phyloP scores from a whole-genome alignment of 2,888 invertebrate genomes.

The Tenthredo notha region DNA sequence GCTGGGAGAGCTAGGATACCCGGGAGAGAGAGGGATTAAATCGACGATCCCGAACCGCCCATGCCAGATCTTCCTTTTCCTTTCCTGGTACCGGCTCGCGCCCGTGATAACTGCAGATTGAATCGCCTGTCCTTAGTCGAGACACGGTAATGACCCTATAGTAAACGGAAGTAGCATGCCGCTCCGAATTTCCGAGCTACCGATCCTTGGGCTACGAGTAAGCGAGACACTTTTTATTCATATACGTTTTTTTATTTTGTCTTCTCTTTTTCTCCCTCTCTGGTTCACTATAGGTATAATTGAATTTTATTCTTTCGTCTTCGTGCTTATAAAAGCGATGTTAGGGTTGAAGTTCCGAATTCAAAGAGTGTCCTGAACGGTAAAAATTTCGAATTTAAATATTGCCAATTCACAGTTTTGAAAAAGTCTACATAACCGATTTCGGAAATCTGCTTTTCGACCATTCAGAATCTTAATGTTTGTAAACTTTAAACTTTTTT shows the following conservation, averaged over 20 bases:
- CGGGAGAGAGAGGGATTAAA: conserved; percentile 13
- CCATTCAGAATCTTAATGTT: too few species aligned
- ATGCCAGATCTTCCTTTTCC: conserved; percentile 16
- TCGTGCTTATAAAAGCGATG: not conserved
- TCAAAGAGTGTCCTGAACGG: too few species aligned
- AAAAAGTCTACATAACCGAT: too few species aligned
- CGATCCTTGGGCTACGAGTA: not conserved
- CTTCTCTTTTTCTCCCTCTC: not conserved
- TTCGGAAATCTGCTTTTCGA: too few species aligned
- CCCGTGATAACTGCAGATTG: conserved; percentile 60
- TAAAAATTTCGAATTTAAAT: too few species aligned
- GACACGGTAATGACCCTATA: conserved; percentile 57
- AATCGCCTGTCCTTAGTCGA: conserved; percentile 57
- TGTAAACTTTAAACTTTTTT: too few species aligned
- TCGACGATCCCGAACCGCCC: conserved; percentile 18
- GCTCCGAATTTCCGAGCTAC: conserved; percentile 35
- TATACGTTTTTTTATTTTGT: not conserved
- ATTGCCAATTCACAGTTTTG: too few species aligned
- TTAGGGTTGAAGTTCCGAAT: not conserved
- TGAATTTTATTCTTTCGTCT: not conserved
- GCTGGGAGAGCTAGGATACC: not conserved
- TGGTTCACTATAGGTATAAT: not conserved
- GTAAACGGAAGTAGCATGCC: conserved; percentile 56
- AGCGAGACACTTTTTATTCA: not conserved
- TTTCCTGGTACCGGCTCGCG: conserved; percentile 41